Conservation (phyloP, 2,888 invertebrate species). For the Leptinotarsa haldemani region DNA sequence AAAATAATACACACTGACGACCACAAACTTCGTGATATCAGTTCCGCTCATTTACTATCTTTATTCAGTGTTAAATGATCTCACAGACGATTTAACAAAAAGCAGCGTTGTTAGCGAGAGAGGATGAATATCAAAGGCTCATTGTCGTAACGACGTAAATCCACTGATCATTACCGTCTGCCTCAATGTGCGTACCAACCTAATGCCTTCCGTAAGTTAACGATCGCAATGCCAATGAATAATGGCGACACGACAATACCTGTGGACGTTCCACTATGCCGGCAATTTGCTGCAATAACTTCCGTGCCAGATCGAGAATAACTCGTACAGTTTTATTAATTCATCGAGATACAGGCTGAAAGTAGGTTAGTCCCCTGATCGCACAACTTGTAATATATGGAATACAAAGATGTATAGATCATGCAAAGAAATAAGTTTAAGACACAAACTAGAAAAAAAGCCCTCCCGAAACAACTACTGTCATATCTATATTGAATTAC, state of each 20-base stretch:
- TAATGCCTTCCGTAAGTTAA: slow-evolving; percentile 55
- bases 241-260: slow-evolving; percentile 15
- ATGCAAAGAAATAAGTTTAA: too few relatives aligned
- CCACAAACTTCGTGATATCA: slow-evolving; percentile 14
- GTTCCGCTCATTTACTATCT: slow-evolving; percentile 41
- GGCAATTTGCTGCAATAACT: not conserved
- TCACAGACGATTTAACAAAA: slow-evolving; percentile 42
- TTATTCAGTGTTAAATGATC: slow-evolving; percentile 40
- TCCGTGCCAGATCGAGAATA: slow-evolving; percentile 6
- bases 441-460: too few relatives aligned
- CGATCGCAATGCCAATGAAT: slow-evolving; percentile 33
- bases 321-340: not conserved
- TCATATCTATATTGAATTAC: too few relatives aligned
- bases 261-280: not conserved
- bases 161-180: slow-evolving; percentile 49
- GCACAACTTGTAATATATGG: too few relatives aligned
- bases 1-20: not conserved
- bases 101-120: slow-evolving; percentile 21
- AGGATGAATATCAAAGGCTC: slow-evolving; percentile 28
- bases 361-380: too few relatives aligned
- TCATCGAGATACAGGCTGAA: too few relatives aligned
- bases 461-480: too few relatives aligned
- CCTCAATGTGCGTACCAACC: slow-evolving; percentile 43
- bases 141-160: slow-evolving; percentile 41
- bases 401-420: too few relatives aligned